phyloP scores from a whole-genome alignment of 2,888 invertebrate genomes.

The Blastobasis adustella region DNA sequence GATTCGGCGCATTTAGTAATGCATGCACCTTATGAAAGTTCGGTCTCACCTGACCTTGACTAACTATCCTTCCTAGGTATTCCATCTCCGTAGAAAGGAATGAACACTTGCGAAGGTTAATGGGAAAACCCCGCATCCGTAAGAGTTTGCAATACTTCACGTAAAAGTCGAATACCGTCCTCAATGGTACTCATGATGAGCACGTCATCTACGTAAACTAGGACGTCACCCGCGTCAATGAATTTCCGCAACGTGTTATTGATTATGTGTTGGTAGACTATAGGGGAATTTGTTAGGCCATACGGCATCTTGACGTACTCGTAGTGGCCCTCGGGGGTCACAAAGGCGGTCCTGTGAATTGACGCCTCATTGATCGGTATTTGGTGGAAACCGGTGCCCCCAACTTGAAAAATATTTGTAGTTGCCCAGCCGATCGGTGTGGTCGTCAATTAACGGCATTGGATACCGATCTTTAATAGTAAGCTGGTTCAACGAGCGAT shows the following conservation, averaged over 20 bases:
- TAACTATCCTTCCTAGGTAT: conserved; percentile 11
- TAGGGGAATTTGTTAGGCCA: conserved; percentile 22
- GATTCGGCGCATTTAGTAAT: conserved; percentile 5
- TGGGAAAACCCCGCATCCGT: conserved; percentile 7
- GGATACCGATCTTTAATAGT: conserved; percentile 25
- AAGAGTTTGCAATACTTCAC: conserved; percentile 8
- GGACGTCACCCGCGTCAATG: not conserved
- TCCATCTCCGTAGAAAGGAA: conserved; percentile 4
- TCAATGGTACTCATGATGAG: not conserved
- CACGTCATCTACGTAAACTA: not conserved
- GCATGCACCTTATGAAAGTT: conserved; percentile 5
- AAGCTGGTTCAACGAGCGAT: conserved; percentile 9
- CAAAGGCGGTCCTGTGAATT: conserved; percentile 28
- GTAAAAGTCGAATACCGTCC: conserved; percentile 9
- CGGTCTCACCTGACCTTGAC: conserved; percentile 3
- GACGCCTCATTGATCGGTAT: conserved; percentile 5
- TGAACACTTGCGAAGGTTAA: conserved; percentile 8
- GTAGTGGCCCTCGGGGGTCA: conserved; percentile 27
- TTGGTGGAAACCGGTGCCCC: not conserved
- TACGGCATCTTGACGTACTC: conserved; percentile 24
- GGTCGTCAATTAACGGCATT: conserved; percentile 26
- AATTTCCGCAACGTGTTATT: conserved; percentile 8
- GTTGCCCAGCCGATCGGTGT: conserved; percentile 20
- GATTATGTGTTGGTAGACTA: conserved; percentile 23
- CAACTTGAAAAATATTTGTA: conserved; percentile 21